These are phyloP conservation scores for Crioceris asparagi DNA, from an alignment of 2,888 invertebrate genomes.

Conservation along the genomic window DNA sequence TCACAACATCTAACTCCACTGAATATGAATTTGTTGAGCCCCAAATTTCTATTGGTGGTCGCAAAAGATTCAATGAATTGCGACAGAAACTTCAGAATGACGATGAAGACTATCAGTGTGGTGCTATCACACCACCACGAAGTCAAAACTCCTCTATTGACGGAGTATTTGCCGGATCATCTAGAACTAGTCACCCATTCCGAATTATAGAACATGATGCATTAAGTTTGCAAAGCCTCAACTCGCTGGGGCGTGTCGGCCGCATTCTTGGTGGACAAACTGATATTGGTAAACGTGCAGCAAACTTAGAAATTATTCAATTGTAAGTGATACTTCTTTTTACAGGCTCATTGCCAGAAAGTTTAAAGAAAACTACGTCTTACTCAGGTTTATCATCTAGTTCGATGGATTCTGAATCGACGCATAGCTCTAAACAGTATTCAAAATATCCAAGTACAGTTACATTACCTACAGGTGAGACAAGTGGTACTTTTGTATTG, in stretches of 20 bases:
- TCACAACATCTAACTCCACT: conserved; percentile 9
- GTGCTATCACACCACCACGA: conserved; percentile 51
- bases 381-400: conserved; percentile 33
- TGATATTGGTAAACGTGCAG: conserved; percentile 17
- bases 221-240: conserved; percentile 79
- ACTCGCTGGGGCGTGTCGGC: conserved; percentile 75
- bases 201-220: conserved; percentile 81
- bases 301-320: too few species aligned
- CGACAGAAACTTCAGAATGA: conserved; percentile 79
- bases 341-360: conserved; percentile 18
- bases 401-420: conserved; percentile 35
- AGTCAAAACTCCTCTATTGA: conserved; percentile 72
- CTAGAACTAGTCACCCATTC: conserved; percentile 64
- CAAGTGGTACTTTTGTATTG: too few species aligned
- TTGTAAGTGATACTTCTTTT: too few species aligned
- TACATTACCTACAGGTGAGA: conserved; percentile 25
- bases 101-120: conserved; percentile 55
- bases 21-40: conserved; percentile 19
- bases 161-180: conserved; percentile 56
- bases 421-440: conserved; percentile 34
- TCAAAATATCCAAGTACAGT: conserved; percentile 35
- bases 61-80: conserved; percentile 72
- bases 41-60: conserved; percentile 41
- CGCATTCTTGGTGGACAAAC: conserved; percentile 57
- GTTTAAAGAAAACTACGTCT: conserved; percentile 27